Evolutionary conservation across 2,797 vertebrate species (phyloP), one percentile per base, ranked within the genome.

Genomic region (Paedocypris micromegethes): DNA sequence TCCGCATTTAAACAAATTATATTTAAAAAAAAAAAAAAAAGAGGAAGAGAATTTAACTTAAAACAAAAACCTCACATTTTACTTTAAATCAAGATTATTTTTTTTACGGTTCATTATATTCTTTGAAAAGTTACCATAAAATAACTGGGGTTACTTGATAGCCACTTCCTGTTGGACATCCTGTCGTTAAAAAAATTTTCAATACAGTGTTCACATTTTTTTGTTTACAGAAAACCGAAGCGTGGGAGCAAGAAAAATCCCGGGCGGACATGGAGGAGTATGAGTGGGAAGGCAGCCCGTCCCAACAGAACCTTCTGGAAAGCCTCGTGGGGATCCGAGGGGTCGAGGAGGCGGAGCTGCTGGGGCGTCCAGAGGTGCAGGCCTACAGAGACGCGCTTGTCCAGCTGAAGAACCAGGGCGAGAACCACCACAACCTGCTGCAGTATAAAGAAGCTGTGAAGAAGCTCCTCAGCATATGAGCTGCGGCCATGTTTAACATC

Each of bases 261-360:
- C 88, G 86, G 54, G 91, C 86, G 3, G 97, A 99, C 86, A 94
- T 94, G 92, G 93, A 96, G 55, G 92, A 96, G 53, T 98, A 93
- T 54, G 59, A 85, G 57, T 98, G 96, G 97, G 90, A 96, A 77
- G 90, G 90, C 0, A 98, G 95, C 72, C 9, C 73, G 0, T 98
- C 96, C 41, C 90, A 98, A 75, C 91, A 80, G 76, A 96, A 86
- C 5, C 63, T 88, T 52, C 46, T 96, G 75, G 85, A 90, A 43
- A 89, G 84, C 0, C 80, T 99, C 3, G 74, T 83, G 5, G 87
- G 74, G 52, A 92, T 91, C 74, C 84, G 80, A 72, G 2, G 84
- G 73, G 2, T 78, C 77, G 51, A 85, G 77, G 6, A 66, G 54
- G 88, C 93, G 71, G 85, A 92, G 71, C 86, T 98, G 7, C 88